Evolutionary conservation across 2,797 vertebrate genomes (phyloP).

Genomic region (Phaenicophaeus curvirostris): DNA sequence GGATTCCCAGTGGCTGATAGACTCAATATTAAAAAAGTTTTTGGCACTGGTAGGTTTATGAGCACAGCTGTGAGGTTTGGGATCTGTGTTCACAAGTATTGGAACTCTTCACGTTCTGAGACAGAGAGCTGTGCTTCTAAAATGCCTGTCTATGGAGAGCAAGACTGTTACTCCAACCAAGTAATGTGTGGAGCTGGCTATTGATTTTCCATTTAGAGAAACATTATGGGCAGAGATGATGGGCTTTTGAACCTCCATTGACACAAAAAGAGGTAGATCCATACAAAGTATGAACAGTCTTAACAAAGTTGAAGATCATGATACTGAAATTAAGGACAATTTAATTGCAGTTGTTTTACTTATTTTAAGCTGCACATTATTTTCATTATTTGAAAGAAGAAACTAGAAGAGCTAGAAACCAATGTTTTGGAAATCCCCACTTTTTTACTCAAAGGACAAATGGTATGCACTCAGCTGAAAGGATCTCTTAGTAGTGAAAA

Average conservation of each 20-base stretch:
- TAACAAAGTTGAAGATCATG: background rate
- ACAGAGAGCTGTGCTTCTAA: background rate
- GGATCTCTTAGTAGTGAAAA: background rate
- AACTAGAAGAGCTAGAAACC: background rate
- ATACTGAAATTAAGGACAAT: background rate
- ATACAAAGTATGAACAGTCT: background rate
- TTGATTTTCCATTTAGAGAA: background rate
- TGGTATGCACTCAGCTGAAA: background rate
- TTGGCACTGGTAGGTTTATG: background rate
- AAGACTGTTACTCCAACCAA: background rate
- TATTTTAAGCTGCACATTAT: background rate
- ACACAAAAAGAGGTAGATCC: background rate
- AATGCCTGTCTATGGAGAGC: fast-evolving
- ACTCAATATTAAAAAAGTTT: background rate
- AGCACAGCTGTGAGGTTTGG: background rate
- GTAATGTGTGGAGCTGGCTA: background rate
- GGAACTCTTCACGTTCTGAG: background rate
- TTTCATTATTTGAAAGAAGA: background rate
- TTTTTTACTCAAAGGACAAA: background rate
- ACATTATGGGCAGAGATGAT: background rate
- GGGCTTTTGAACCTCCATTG: background rate
- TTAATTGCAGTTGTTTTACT: background rate
- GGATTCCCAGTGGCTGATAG: background rate
- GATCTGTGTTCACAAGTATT: fast-evolving
- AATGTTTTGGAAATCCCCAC: background rate